Conservation (phyloP, 2,113 vertebrate genomes). For the Barnardius zonarius region DNA sequence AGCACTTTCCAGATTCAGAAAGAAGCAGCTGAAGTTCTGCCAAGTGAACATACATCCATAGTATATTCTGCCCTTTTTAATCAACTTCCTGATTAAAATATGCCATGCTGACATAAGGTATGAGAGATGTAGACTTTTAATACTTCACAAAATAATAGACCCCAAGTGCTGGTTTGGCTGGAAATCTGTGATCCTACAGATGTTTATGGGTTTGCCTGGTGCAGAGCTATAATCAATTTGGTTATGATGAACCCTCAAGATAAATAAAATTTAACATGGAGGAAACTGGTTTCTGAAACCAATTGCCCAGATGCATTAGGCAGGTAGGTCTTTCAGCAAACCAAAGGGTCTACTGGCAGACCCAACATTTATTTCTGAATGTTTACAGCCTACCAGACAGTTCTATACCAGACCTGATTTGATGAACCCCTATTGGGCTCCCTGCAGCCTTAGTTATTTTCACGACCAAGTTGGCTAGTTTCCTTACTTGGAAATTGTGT, state of each 20-base stretch:
- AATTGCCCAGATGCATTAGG: conserved; percentile 68
- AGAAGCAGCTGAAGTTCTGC: conserved; percentile 20
- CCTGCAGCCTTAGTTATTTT: conserved; percentile 72
- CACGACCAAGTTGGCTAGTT: conserved; percentile 64
- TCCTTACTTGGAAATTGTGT: conserved; percentile 34
- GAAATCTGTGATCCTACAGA: conserved; percentile 55
- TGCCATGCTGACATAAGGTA: conserved; percentile 48
- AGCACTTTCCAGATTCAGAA: background rate
- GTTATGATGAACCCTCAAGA: conserved; percentile 57
- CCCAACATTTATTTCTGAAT: conserved; percentile 68
- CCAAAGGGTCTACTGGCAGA: conserved; percentile 69
- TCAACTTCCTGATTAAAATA: conserved; percentile 71
- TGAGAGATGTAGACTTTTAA: conserved; percentile 18
- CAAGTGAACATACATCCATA: conserved; percentile 7
- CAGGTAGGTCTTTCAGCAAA: conserved; percentile 70
- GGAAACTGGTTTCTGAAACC: conserved; percentile 68
- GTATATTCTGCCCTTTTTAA: conserved; percentile 52
- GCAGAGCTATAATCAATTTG: conserved; percentile 66
- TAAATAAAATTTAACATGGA: conserved; percentile 67
- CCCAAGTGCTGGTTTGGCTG: background rate
- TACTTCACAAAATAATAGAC: conserved; percentile 22
- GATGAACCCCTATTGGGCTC: conserved; percentile 71
- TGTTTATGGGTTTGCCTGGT: conserved; percentile 57
- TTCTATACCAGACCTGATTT: conserved; percentile 70
- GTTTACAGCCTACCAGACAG: conserved; percentile 71